These are phyloP conservation scores for Myocastor coypus DNA, from an alignment of 2,113 vertebrate genomes.

Conservation along the genomic window DNA sequence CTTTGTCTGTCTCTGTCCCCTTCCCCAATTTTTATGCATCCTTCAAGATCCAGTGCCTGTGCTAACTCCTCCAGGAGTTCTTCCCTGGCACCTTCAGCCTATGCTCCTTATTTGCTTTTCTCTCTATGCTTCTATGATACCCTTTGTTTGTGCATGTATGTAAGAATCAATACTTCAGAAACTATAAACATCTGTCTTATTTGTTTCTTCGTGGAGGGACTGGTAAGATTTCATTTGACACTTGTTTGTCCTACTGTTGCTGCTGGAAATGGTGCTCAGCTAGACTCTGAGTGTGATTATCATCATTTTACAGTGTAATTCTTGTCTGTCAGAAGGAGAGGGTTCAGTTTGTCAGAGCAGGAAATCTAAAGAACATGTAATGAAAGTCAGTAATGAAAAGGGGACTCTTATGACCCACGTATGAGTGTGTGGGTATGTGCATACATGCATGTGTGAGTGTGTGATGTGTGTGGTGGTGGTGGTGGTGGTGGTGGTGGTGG, in stretches of 20 bases:
- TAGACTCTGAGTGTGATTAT: not conserved
- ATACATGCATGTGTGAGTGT: not conserved
- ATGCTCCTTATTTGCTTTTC: not conserved
- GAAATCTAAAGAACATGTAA: not conserved
- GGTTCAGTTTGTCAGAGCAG: not conserved
- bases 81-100: not conserved
- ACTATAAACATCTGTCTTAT: not conserved
- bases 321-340: not conserved
- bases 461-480: not conserved
- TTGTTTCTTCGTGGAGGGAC: not conserved
- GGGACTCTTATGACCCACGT: not conserved
- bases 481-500: too few species aligned
- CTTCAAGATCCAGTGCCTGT: not conserved
- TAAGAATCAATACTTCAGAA: not conserved
- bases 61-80: conserved; percentile 21
- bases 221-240: not conserved
- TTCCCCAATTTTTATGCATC: not conserved
- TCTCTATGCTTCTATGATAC: not conserved
- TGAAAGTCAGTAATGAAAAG: not conserved
- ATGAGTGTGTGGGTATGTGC: not conserved
- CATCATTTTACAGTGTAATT: not conserved
- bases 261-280: not conserved
- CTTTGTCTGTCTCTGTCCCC: not conserved
- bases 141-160: too few species aligned
- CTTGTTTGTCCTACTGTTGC: not conserved